Base-by-base conservation (phyloP, 2,797 vertebrate species). In the Nannoperca obscura region DNA sequence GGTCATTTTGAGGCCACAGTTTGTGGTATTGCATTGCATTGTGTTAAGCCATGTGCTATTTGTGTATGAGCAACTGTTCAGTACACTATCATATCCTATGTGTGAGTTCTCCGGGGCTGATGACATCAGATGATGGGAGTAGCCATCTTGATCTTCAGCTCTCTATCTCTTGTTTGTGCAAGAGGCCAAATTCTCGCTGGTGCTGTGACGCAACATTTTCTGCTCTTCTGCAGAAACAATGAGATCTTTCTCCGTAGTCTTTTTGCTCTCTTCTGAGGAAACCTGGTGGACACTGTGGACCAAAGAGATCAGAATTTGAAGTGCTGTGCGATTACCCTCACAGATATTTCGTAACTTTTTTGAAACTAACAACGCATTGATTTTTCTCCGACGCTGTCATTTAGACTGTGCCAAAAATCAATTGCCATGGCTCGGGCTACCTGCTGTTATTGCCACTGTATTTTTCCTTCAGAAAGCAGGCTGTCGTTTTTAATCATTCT, bases 121-220 rank as follows among this genome's bases (percentile, higher is more conserved):
- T 82, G 82, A 83, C 87, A 86, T 84, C 82, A 82, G 80, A 62
- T 30, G 53, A 85, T 68, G 76, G 87, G 75, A 82, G 89, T 69
- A 83, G 82, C 83, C 88, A 84, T 82, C 86, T 89, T 86, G 83
- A 88, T 84, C 86, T 88, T 72, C 81, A 78, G 71, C 84, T 83
- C 80, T 84, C 60, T 77, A 64, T 84, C 85, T 89, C 60, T 80
- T 90, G 80, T 87, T 85, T 87, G 88, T 84, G 78, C 78, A 83
- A 78, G 68, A 83, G 85, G 80, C 82, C 85, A 85, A 81, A 84
- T 80, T 77, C 81, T 86, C 65, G 4, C 34, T 24, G 52, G 50
- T 64, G 38, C 66, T 22, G 74, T 89, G 90, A 88, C 46, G 75
- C 77, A 87, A 77, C 30, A 0, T 58, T 67, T 78, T 58, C 66